phyloP scores from a whole-genome alignment of 2,888 invertebrate genomes.

The Pecten maximus region DNA sequence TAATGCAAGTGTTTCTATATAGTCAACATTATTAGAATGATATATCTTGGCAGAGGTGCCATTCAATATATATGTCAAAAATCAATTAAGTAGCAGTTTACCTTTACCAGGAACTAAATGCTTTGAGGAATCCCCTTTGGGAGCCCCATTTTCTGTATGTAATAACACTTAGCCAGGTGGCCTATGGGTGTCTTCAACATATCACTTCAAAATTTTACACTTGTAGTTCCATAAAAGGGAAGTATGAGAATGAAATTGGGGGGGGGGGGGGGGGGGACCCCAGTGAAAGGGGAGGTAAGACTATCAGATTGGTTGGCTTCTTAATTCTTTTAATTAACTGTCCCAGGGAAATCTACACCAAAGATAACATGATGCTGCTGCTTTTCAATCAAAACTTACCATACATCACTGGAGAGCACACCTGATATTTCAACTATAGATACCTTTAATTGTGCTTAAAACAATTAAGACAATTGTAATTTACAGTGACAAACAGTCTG shows the following conservation, averaged over 20 bases:
- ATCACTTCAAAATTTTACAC: conserved; percentile 15
- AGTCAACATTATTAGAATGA: background rate
- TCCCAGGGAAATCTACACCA: no score
- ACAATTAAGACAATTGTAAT: no score
- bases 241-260: background rate
- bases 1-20: background rate
- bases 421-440: no score
- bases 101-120: background rate
- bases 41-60: background rate
- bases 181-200: background rate
- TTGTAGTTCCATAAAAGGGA: background rate
- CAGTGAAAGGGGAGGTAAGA: background rate
- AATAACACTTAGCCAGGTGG: conserved; percentile 29
- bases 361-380: no score
- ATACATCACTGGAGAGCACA: no score
- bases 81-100: background rate
- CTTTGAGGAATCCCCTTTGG: background rate
- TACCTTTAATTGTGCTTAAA: no score
- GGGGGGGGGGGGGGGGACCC: background rate
- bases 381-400: no score
- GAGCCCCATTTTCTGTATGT: background rate
- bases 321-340: no score
- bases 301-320: background rate
- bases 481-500: no score
- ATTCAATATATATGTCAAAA: background rate